Evolutionary conservation across 1,140 invertebrate species (phyloP).

Genomic region (Artemia franciscana): DNA sequence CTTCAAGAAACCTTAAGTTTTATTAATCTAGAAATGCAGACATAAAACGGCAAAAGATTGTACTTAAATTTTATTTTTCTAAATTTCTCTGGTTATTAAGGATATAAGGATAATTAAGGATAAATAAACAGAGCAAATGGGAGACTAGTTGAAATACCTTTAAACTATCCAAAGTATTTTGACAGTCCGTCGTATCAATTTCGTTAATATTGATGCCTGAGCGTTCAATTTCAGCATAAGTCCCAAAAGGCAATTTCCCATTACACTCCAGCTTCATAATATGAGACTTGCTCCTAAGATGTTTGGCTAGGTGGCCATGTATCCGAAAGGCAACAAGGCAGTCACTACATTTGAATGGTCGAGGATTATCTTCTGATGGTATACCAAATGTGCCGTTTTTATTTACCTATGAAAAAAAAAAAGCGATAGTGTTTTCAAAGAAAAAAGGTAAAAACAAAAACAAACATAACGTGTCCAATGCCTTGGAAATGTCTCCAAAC

Average conservation of each 20-base stretch:
- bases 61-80: too few relatives aligned
- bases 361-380: conserved; percentile 61
- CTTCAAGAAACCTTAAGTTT: too few relatives aligned
- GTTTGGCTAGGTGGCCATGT: conserved; percentile 84
- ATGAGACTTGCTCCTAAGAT: conserved; percentile 86
- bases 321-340: conserved; percentile 90
- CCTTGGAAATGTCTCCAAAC: too few relatives aligned
- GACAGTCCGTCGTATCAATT: conserved; percentile 80
- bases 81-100: too few relatives aligned
- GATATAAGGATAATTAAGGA: too few relatives aligned
- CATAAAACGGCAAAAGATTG: too few relatives aligned
- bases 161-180: conserved; percentile 65
- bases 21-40: too few relatives aligned
- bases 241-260: conserved; percentile 76
- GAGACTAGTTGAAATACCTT: too few relatives aligned
- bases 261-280: conserved; percentile 82
- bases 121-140: too few relatives aligned
- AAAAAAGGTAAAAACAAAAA: too few relatives aligned
- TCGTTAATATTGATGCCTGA: conserved; percentile 70
- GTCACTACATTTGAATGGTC: conserved; percentile 80
- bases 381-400: conserved; percentile 67
- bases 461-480: too few relatives aligned
- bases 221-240: conserved; percentile 78
- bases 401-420: conserved; percentile 23
- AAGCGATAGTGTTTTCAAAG: too few relatives aligned